Evolutionary conservation across 2,797 vertebrate species (phyloP), one percentile per base, ranked within the genome.

Genomic region (Esox lucius): DNA sequence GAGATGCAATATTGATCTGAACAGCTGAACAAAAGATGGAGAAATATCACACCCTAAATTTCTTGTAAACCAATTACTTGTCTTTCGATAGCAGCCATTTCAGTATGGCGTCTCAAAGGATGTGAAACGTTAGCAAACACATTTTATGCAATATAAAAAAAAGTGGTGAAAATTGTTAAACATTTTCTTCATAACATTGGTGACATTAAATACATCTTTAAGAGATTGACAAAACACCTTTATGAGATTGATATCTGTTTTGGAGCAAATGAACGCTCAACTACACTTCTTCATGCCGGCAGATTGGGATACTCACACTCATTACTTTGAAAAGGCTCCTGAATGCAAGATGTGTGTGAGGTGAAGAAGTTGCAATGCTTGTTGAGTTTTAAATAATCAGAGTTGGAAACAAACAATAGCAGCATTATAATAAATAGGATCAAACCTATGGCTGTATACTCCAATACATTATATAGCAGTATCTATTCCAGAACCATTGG

Each of bases 1-100:
- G 24, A n/a, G 4, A 13, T 69, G 70, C 39, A 76, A 77, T 71
- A 78, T 70, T 77, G 33, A 82, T 72, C 53, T 69, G 64, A 78
- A 76, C 69, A 68, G 64, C 62, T 77, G 53, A 68, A 71, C 68
- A 67, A 53, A 68, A 71, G 68, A 67, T 69, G 19, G 61, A 31
- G 48, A 61, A 39, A 49, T 61, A 68, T 68, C 39, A 53, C 39
- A 53, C 68, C 13, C 53, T 71, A 61, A 61, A 71, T 48, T 71
- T 24, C 68, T 26, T 48, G 19, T 72, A 24, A 80, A 72, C 72
- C 19, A 70, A 68, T 74, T 61, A 49, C 53, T 69, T 61, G 35
- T 76, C 39, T 76, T 22, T 68, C 33, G 53, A 71, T 68, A 35
- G 67, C 26, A 65, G 46, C 69, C 61, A 74, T 31, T 69, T 59